phyloP scores from a whole-genome alignment of 1,140 invertebrate species.

The Anoplolepis gracilipes region DNA sequence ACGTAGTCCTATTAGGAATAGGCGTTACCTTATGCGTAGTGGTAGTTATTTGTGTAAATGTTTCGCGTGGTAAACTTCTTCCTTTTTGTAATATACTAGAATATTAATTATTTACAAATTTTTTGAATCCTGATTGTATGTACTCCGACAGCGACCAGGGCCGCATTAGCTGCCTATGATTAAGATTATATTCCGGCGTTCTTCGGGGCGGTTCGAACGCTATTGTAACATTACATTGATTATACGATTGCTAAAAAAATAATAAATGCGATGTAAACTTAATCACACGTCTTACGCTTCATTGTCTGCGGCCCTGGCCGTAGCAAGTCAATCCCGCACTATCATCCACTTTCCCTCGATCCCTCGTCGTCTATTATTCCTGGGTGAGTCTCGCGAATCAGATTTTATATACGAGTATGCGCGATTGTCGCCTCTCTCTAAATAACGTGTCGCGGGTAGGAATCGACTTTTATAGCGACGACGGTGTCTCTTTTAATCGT shows the following conservation, averaged over 20 bases:
- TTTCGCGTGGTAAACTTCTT: conserved; percentile 75
- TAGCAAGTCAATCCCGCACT: conserved; percentile 37
- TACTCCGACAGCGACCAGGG: conserved; percentile 81
- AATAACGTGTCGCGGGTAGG: background rate
- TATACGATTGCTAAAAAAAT: conserved; percentile 85
- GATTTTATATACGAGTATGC: background rate
- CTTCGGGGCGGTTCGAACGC: conserved; percentile 81
- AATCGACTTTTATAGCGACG: background rate
- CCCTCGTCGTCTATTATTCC: conserved; percentile 6
- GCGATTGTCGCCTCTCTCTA: background rate
- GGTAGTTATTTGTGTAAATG: conserved; percentile 81
- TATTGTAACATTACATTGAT: conserved; percentile 85
- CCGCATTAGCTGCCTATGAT: conserved; percentile 79
- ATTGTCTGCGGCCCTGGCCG: conserved; percentile 64
- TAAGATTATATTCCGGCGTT: conserved; percentile 48
- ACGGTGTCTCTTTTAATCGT: background rate
- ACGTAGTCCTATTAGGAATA: conserved; percentile 70
- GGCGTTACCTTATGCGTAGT: conserved; percentile 76
- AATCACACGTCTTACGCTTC: conserved; percentile 64
- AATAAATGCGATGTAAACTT: conserved; percentile 83
- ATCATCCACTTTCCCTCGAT: conserved; percentile 31
- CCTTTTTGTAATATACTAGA: conserved; percentile 84
- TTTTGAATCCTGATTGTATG: conserved; percentile 79
- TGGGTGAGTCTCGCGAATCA: conserved; percentile 27
- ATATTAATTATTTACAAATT: conserved; percentile 81